Percentiles rank a stretch among this genome's conserved stretches.
These are phyloP conservation scores for Callospermophilus lateralis DNA, from an alignment of 2,113 vertebrate species.

Conservation along the genomic window DNA sequence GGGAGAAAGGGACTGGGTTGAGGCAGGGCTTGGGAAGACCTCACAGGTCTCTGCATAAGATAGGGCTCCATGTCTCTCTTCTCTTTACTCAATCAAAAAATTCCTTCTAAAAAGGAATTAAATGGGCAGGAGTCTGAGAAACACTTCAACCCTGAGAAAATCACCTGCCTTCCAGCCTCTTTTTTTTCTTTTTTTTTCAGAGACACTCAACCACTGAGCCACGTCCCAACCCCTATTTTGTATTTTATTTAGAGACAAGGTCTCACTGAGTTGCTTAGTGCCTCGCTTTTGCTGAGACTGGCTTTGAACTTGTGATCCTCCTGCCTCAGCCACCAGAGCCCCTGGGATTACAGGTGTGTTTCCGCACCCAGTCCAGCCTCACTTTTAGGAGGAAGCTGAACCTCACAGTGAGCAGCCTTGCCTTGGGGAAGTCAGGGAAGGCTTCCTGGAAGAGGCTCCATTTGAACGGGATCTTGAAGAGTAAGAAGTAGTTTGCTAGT, in stretches of 20 bases:
- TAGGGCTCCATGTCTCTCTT: neutral
- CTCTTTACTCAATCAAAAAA: neutral
- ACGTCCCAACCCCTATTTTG: too few relatives aligned
- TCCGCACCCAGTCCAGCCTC: too few relatives aligned
- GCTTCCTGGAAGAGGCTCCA: neutral
- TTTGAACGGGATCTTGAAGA: neutral
- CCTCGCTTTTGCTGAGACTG: too few relatives aligned
- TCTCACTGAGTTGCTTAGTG: too few relatives aligned
- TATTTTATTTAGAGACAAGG: too few relatives aligned
- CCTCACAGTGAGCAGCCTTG: neutral
- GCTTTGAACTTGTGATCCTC: too few relatives aligned
- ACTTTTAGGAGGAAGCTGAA: conserved; percentile 11
- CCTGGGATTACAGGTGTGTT: too few relatives aligned
- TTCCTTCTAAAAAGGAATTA: neutral
- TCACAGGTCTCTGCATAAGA: neutral
- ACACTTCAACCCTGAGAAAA: rapidly evolving
- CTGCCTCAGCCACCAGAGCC: too few relatives aligned
- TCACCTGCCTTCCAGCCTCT: neutral
- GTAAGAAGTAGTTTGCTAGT: neutral
- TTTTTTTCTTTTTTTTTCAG: too few relatives aligned
- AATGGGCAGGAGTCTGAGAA: neutral
- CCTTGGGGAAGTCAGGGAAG: neutral
- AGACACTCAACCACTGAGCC: too few relatives aligned
- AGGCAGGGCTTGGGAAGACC: neutral
- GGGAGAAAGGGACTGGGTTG: too few relatives aligned